Percentiles rank a stretch among this genome's conserved stretches.
Evolutionary conservation across 2,797 vertebrate species (phyloP).

Genomic region (Aplochiton taeniatus): DNA sequence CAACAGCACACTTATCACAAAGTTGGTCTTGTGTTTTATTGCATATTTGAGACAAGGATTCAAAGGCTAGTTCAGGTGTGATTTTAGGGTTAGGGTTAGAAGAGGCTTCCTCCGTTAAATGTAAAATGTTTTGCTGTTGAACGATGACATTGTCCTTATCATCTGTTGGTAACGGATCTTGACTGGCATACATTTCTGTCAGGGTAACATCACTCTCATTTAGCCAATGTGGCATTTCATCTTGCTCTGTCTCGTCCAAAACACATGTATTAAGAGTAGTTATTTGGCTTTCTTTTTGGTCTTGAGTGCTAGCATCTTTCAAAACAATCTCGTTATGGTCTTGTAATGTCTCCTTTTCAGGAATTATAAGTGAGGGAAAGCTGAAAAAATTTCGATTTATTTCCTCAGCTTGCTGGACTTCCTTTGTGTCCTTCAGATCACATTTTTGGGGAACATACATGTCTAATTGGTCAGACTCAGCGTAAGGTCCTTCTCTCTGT

Average conservation of each 20-base stretch:
- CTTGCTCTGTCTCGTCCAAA: slow-evolving; percentile 23
- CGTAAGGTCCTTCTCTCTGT: slow-evolving; percentile 6
- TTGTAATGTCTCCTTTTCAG: slow-evolving; percentile 53
- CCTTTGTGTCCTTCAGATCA: slow-evolving; percentile 15
- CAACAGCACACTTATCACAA: not conserved
- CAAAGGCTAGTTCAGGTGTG: not conserved
- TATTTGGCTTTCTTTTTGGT: slow-evolving; percentile 5
- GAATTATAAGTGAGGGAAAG: not conserved
- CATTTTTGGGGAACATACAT: not conserved
- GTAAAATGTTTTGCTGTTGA: slow-evolving; percentile 14
- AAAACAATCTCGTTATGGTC: slow-evolving; percentile 59
- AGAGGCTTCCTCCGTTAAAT: slow-evolving; percentile 8
- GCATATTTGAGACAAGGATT: slow-evolving; percentile 11
- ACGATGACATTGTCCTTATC: slow-evolving; percentile 5
- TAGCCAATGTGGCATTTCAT: not conserved
- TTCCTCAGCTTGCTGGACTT: slow-evolving; percentile 4
- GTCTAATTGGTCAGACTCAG: slow-evolving; percentile 13
- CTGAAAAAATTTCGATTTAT: slow-evolving; percentile 19
- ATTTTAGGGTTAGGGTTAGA: slow-evolving; percentile 21
- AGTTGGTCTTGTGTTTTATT: slow-evolving; percentile 14
- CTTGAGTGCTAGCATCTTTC: slow-evolving; percentile 26
- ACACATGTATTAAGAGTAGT: not conserved
- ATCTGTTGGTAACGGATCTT: slow-evolving; percentile 23
- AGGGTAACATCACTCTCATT: slow-evolving; percentile 5
- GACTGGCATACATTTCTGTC: slow-evolving; percentile 17